phyloP scores from a whole-genome alignment of 2,888 invertebrate genomes.

The Cerceris ruficornis region DNA sequence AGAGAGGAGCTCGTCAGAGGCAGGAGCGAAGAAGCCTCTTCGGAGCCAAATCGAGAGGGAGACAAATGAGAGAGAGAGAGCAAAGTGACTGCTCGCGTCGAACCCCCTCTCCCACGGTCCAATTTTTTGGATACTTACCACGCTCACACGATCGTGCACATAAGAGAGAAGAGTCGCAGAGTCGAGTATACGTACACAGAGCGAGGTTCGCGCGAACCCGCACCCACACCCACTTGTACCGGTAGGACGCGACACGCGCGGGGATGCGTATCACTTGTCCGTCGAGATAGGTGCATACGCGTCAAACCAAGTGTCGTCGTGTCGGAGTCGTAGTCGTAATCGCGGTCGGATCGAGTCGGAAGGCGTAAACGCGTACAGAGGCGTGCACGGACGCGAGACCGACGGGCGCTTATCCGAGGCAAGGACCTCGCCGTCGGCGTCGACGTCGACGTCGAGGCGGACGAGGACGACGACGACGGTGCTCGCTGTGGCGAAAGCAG shows the following conservation, averaged over 20 bases:
- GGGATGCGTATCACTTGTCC: no score
- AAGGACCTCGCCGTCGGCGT: conserved; percentile 38
- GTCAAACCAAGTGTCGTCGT: no score
- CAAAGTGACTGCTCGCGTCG: conserved; percentile 28
- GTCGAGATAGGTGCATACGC: no score
- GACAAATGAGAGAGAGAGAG: conserved; percentile 12
- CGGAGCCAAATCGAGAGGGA: conserved; percentile 48
- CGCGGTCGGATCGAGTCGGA: neutral
- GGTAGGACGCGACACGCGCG: no score
- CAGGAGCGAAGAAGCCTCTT: conserved; percentile 48
- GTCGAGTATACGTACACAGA: conserved; percentile 46
- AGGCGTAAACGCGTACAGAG: conserved; percentile 34
- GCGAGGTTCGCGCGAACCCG: no score
- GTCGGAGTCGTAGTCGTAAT: no score
- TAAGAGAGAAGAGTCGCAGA: conserved; percentile 11
- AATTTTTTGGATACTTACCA: conserved; percentile 61
- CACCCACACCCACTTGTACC: neutral
- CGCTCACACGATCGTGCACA: conserved; percentile 6
- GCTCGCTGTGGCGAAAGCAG: conserved; percentile 10
- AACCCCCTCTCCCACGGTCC: conserved; percentile 15
- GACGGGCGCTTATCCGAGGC: conserved; percentile 40
- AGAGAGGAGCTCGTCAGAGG: neutral
- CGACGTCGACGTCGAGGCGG: conserved; percentile 45
- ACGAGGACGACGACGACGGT: conserved; percentile 27
- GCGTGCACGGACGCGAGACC: conserved; percentile 4